Evolutionary conservation across 2,888 invertebrate genomes (phyloP).

Genomic region (Thyatira batis): DNA sequence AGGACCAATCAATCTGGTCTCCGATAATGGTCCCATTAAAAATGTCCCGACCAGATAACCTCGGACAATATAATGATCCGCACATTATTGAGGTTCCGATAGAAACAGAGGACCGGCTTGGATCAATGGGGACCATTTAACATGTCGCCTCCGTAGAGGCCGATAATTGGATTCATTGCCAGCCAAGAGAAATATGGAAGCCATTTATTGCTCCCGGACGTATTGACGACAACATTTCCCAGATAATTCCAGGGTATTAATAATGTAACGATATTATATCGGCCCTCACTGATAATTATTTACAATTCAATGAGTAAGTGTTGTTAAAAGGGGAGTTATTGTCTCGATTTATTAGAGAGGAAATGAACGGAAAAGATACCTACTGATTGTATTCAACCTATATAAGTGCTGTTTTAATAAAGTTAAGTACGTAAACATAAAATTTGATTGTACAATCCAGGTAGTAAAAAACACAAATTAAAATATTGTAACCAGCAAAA

Average conservation of each 20-base stretch:
- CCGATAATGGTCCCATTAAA: slow-evolving; percentile 2
- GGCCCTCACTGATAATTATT: slow-evolving; percentile 20
- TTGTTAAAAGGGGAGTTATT: not conserved
- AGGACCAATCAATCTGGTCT: slow-evolving; percentile 6
- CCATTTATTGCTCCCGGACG: slow-evolving; percentile 59
- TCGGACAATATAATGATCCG: slow-evolving; percentile 23
- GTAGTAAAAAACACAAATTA: not conserved
- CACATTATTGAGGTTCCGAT: slow-evolving; percentile 34
- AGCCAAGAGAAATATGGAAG: slow-evolving; percentile 60
- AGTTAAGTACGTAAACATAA: not conserved
- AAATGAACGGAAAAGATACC: no score
- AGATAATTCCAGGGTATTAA: slow-evolving; percentile 34
- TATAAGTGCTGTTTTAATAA: no score
- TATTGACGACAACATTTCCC: slow-evolving; percentile 43
- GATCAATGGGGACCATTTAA: slow-evolving; percentile 67
- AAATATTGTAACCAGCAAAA: not conserved
- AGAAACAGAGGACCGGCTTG: slow-evolving; percentile 31
- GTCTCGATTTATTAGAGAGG: not conserved
- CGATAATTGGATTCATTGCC: slow-evolving; percentile 78
- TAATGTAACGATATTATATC: slow-evolving; percentile 27
- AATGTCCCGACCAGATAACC: slow-evolving; percentile 17
- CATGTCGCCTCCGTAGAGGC: slow-evolving; percentile 63
- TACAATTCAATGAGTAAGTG: not conserved
- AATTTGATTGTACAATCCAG: not conserved
- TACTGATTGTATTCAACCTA: no score